Evolutionary conservation across 1,140 invertebrate species (phyloP).

Genomic region (Hyles euphorbiae): DNA sequence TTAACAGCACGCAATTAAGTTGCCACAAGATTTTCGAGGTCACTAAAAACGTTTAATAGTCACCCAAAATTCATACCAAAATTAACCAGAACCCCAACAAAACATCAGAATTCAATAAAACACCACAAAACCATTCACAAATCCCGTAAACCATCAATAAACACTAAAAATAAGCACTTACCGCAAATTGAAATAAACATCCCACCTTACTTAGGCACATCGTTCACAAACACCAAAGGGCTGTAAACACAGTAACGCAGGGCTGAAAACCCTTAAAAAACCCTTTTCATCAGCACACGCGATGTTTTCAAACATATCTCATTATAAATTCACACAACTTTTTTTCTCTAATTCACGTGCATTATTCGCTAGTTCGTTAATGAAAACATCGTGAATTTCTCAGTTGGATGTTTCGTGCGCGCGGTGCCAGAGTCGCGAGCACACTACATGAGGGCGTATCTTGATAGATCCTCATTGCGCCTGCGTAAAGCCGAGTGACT

Average conservation of each 20-base stretch:
- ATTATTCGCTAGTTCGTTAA: constrained; percentile 13
- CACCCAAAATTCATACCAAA: too few species aligned
- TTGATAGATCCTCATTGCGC: constrained; percentile 51
- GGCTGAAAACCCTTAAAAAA: too few species aligned
- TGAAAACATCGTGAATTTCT: constrained; percentile 36
- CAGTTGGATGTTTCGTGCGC: constrained; percentile 32
- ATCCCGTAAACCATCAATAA: too few species aligned
- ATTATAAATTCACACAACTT: constrained; percentile 14
- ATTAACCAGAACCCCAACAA: too few species aligned
- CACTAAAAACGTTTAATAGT: too few species aligned
- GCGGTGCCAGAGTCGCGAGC: constrained; percentile 33
- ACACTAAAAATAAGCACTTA: constrained; percentile 29
- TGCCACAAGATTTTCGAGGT: too few species aligned
- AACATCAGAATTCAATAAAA: too few species aligned
- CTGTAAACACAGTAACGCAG: too few species aligned
- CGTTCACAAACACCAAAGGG: constrained; percentile 43
- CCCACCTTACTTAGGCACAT: constrained; percentile 49
- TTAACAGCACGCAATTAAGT: too few species aligned
- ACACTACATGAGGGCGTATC: constrained; percentile 65
- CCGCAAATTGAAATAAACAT: constrained; percentile 53
- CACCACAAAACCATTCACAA: too few species aligned
- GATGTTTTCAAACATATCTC: background rate
- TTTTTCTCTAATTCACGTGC: constrained; percentile 13
- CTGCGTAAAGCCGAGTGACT: constrained; percentile 64
- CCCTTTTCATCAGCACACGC: too few species aligned